These are phyloP conservation scores for Palythoa heliodiscus DNA, from an alignment of 92 coral and sea anemone genomes.

Conservation along the genomic window DNA sequence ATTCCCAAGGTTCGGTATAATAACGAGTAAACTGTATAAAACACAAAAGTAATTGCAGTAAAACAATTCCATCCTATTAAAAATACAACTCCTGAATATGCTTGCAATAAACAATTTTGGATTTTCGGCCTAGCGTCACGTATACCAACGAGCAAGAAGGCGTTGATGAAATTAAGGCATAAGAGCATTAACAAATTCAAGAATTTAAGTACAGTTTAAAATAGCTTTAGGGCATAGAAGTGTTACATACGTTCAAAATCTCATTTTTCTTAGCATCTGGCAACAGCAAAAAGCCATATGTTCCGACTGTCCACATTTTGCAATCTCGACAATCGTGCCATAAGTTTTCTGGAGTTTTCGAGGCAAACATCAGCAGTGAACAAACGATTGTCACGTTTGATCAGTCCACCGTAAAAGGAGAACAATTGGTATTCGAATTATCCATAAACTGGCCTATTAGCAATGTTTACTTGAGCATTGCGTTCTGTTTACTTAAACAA, in stretches of 20 bases:
- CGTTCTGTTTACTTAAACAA: slow-evolving; percentile 25
- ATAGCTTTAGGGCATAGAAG: not conserved
- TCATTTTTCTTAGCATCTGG: slow-evolving; percentile 45
- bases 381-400: not conserved
- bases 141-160: not conserved
- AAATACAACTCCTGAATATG: not conserved
- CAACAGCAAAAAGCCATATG: slow-evolving; percentile 32
- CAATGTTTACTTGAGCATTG: slow-evolving; percentile 26
- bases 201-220: slow-evolving; percentile 12
- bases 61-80: not conserved
- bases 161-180: not conserved
- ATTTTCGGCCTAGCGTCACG: not conserved
- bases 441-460: slow-evolving; percentile 42
- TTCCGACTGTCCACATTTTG: slow-evolving; percentile 37
- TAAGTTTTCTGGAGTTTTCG: not conserved
- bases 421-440: slow-evolving; percentile 46
- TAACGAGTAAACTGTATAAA: not conserved
- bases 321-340: slow-evolving; percentile 28
- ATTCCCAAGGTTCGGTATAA: not conserved
- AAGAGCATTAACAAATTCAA: not conserved
- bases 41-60: not conserved
- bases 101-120: not conserved
- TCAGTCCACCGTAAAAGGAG: slow-evolving; percentile 33
- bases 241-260: slow-evolving; percentile 31
- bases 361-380: slow-evolving; percentile 1